These are phyloP conservation scores for Tetragonisca angustula DNA, from an alignment of 2,888 invertebrate genomes.

Conservation along the genomic window DNA sequence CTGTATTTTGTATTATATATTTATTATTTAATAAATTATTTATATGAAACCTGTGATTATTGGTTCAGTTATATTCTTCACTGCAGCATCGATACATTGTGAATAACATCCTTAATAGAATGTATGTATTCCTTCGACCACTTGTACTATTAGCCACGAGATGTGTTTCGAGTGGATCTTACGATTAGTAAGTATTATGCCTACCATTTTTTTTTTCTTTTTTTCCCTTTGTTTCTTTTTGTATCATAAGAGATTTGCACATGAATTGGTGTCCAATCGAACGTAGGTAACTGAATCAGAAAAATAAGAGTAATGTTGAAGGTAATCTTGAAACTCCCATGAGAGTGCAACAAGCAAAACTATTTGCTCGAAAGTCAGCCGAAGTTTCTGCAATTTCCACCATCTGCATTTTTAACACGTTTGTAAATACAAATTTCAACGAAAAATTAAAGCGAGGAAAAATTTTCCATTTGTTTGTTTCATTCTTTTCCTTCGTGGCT, in stretches of 20 bases:
- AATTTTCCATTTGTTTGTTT: background rate
- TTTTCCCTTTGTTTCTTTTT: background rate
- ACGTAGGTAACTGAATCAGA: background rate
- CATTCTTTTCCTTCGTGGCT: too few species aligned
- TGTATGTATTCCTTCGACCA: slow-evolving; percentile 5
- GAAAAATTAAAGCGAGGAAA: background rate
- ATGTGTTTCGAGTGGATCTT: slow-evolving; percentile 2
- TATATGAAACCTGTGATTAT: background rate
- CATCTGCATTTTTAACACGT: background rate
- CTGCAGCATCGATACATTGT: background rate
- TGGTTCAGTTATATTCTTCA: background rate
- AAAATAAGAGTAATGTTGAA: slow-evolving; percentile 3
- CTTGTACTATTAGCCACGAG: background rate
- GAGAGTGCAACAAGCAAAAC: slow-evolving; percentile 3
- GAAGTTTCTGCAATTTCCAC: slow-evolving; percentile 10
- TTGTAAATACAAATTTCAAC: background rate
- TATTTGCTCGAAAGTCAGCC: slow-evolving; percentile 31
- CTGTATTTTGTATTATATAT: too few species aligned
- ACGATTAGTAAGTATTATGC: background rate
- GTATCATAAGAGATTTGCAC: background rate
- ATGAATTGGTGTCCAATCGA: background rate
- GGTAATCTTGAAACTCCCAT: background rate
- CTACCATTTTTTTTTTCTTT: background rate
- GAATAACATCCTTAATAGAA: background rate
- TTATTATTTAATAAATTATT: background rate